Evolutionary conservation across 2,888 invertebrate genomes (phyloP), one percentile per base, ranked within the genome.

Genomic region (Bursaphelenchus okinawaensis): DNA sequence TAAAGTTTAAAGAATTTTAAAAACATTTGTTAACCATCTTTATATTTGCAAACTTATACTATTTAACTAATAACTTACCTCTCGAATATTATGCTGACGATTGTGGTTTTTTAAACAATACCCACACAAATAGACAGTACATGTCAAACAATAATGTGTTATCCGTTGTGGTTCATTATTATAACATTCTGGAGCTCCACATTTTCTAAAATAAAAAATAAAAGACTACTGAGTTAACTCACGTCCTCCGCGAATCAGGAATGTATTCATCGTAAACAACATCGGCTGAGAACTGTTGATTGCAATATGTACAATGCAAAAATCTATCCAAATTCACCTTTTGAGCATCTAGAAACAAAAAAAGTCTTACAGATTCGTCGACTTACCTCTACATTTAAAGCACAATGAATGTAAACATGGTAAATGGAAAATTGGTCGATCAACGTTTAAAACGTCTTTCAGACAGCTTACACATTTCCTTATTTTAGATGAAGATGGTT

Each of bases 221-320:
- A 40, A 12, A 12, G n/a, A 40, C 6, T 22, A 29, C 22, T 24
- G 23, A 65, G 63, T 8, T 24, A 64, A 65, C 27, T 63, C 20
- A 63, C 62, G 22, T 60, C 59, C 62, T 23, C 20, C 19, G n/a
- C n/a, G 23, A 23, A 28, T 62, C 60, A 19, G 58, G 26, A 1
- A 58, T 62, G 40, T 55, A 59, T 20, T 59, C 60, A 20, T 59
- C 60, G 52, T 52, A 59, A 24, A 59, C 24, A 12, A 19, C 51
- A 3, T 59, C 60, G n/a, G 20, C 23, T 1, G 19, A 40, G 20
- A 50, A 51, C 8, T 50, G 24, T 29, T 59, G 31, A 9, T 27
- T 19, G 19, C 60, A 59, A 20, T 9, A 19, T 6, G 60, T 31
- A 29, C 60, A 59, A 19, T 55, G 24, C 22, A 59, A n/a, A 20